A percentile compares a stretch with the other conserved stretches of the same genome.
phyloP scores from a whole-genome alignment of 2,113 vertebrate genomes.

The Scomber japonicus region DNA sequence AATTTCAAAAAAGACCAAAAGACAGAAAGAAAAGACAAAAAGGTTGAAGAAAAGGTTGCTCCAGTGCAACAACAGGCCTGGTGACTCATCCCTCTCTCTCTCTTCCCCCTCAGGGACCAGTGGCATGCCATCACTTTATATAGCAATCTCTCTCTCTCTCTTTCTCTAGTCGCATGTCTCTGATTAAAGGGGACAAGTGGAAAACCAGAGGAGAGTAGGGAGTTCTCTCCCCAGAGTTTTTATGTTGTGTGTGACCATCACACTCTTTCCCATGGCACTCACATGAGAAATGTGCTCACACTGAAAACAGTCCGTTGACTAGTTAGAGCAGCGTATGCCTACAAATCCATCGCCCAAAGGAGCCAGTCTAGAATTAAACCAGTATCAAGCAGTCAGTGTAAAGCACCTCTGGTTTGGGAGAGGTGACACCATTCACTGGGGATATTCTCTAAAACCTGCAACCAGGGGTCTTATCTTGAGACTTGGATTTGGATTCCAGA shows the following conservation, averaged over 20 bases:
- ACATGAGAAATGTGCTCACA: slow-evolving; percentile 26
- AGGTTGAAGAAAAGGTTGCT: slow-evolving; percentile 5
- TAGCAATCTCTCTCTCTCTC: slow-evolving; percentile 69
- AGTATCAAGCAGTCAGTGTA: not conserved
- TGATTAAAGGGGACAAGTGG: slow-evolving; percentile 69
- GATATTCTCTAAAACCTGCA: too few relatives aligned
- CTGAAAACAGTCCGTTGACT: not conserved
- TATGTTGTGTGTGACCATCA: slow-evolving; percentile 52
- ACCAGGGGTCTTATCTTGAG: too few relatives aligned
- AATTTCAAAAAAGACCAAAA: not conserved
- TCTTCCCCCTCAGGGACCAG: slow-evolving; percentile 57
- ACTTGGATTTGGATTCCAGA: too few relatives aligned
- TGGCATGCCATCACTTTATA: slow-evolving; percentile 82
- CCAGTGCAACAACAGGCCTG: slow-evolving; percentile 37
- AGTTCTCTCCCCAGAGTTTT: slow-evolving; percentile 58
- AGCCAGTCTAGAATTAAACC: not conserved
- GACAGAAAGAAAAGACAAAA: not conserved
- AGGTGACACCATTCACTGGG: too few relatives aligned
- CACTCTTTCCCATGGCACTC: slow-evolving; percentile 53
- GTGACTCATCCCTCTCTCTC: slow-evolving; percentile 67
- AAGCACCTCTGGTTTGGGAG: too few relatives aligned
- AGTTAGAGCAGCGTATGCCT: not conserved
- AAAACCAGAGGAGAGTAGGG: slow-evolving; percentile 50
- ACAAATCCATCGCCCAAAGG: not conserved
- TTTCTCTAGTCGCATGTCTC: slow-evolving; percentile 42